Evolutionary conservation across 2,888 invertebrate genomes (phyloP).

Genomic region (Conus canariensis): DNA sequence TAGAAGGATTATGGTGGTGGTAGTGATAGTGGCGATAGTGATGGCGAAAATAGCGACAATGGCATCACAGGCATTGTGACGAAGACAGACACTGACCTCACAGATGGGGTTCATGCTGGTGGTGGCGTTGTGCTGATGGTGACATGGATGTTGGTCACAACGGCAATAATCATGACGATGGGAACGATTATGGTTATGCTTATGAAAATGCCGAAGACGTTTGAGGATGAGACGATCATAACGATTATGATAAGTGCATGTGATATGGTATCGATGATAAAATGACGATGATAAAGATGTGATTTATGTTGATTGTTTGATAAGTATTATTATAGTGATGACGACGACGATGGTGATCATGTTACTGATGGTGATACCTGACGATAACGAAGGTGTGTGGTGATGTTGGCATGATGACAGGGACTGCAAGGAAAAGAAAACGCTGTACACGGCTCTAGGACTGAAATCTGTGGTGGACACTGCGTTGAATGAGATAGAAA

Average conservation of each 20-base stretch:
- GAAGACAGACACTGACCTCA: not conserved
- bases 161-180: not conserved
- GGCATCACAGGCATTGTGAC: not conserved
- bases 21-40: not conserved
- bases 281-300: not conserved
- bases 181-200: not conserved
- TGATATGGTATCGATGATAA: too few relatives aligned
- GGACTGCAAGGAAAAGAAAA: not conserved
- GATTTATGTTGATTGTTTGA: too few relatives aligned
- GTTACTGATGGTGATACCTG: not conserved
- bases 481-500: constrained; percentile 39
- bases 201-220: not conserved
- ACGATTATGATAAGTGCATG: not conserved
- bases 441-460: constrained; percentile 90
- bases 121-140: not conserved
- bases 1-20: not conserved
- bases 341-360: constrained; percentile 16
- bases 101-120: not conserved
- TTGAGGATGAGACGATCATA: not conserved
- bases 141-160: not conserved
- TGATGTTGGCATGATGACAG: not conserved
- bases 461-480: constrained; percentile 27
- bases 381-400: not conserved
- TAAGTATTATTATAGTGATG: not conserved
- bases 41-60: not conserved